Evolutionary conservation across 2,797 vertebrate species (phyloP), one percentile per base, ranked within the genome.

Genomic region (Pangasius macronema): DNA sequence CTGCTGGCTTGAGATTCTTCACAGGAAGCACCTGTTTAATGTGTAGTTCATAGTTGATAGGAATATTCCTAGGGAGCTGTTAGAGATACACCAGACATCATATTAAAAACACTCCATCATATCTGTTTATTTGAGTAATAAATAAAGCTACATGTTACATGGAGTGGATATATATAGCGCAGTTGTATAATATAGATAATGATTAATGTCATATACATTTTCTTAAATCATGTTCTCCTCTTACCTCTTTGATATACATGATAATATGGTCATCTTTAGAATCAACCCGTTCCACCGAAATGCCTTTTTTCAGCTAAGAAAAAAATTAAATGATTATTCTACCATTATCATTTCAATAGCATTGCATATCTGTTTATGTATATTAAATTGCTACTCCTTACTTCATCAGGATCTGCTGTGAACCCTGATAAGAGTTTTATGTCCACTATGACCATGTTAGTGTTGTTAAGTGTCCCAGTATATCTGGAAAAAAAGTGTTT

Each of bases 401-500:
- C 82, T 82, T 81, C 82, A 83, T 0, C 55, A 65, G 88, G 65
- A 59, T 90, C 89, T 55, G 89, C 83, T 22, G 83, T 91, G 85
- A 91, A 91, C 30, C 90, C 90, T 33, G 90, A 91, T 81, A 91
- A 81, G 24, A 91, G 27, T 51, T 88, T 90, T 49, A 91, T 87
- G 30, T 91, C 89, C 30, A 88, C 84, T 83, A 91, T 90, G 33
- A 88, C 83, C 90, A 91, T 91, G 51, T 91, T 91, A 39, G 89
- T 89, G 49, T 9, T 85, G 57, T 27, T 16, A 33, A 72, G 65
- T 18, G 24, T 0, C 5, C 90, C 90, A 72, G 39, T 27, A 73
- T 91, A 90, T 70, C 90, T 91, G 81, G 0, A 88, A 79, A 67
- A 5, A 39, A 20, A 24, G 22, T 5, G 33, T 7, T 27, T 27